Base-by-base conservation (phyloP, 2,113 vertebrate species). In the Sitta europaea region DNA sequence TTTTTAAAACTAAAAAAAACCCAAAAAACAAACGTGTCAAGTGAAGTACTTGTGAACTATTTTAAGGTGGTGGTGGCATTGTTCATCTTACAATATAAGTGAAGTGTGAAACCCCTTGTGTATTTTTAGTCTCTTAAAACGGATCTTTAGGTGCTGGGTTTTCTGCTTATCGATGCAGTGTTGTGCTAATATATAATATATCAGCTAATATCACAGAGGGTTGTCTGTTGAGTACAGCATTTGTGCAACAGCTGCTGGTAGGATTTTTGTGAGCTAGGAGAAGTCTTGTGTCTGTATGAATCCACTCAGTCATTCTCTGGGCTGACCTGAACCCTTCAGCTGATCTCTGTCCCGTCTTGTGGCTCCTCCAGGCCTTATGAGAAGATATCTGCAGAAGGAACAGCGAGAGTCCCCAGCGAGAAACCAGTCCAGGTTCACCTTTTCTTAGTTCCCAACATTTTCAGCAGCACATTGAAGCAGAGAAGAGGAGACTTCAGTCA, bases 251-350 rank as follows among this genome's bases (percentile, higher is more conserved):
- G 24, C 53, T 71, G 40, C 5, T 22, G 57, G 65, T 36, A 3
- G 0, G 20, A 25, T 9, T 84, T 81, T 31, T 35, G 35, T 47
- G 47, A 67, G 24, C 20, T 36, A 40, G 57, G 29, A 55, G 22
- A 38, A 57, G 24, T 1, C 31, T 48, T 7, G 5, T 71, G 43
- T n/a, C 40, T n/a, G 21, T 42, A 5, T 40, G 68, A 62, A 77
- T 38, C 12, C n/a, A 15, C 29, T 54, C 0, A 0, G 11, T 29
- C 16, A 3, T 36, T 62, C 35, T 58, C 24, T 55, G 40, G 47
- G 21, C 66, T 77, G 33, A 13, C 13, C 17, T 57, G 31, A 84
- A 35, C 33, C 23, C 27, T 16, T n/a, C 7, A 6, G 21, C 51
- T 67, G 55, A 48, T 59, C 80, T 81, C 48, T 59, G 24, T 31